phyloP scores from a whole-genome alignment of 2,797 vertebrate genomes.

The Apodemus agrarius region DNA sequence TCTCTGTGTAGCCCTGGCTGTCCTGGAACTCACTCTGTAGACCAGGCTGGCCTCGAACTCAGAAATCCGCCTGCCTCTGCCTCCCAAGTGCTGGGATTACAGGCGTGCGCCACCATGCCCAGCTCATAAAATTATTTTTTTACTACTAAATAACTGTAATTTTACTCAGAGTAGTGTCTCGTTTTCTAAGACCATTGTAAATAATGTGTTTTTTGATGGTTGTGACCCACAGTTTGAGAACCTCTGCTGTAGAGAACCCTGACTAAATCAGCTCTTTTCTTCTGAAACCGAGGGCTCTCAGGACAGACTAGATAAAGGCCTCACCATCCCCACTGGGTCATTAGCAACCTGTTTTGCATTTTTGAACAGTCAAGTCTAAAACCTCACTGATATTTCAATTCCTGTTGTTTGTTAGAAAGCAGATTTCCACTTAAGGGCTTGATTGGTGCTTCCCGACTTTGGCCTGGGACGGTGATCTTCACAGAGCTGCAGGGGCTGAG shows the following conservation, averaged over 20 bases:
- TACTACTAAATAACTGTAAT: background rate
- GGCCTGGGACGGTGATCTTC: background rate
- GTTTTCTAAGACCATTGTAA: background rate
- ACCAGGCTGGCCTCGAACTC: no score
- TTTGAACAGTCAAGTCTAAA: conserved; percentile 10
- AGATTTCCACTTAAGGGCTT: background rate
- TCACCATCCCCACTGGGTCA: background rate
- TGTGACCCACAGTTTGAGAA: background rate
- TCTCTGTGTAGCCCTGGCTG: no score
- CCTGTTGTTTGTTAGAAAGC: conserved; percentile 33
- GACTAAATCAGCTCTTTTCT: background rate
- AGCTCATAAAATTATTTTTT: background rate
- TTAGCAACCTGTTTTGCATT: background rate
- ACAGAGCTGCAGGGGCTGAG: background rate
- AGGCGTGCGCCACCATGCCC: no score
- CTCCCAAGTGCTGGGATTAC: no score
- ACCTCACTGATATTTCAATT: background rate
- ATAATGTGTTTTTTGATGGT: background rate
- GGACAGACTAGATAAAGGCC: background rate
- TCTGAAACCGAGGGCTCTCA: background rate
- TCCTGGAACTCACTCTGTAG: no score
- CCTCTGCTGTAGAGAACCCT: background rate
- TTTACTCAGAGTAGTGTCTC: background rate
- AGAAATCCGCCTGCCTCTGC: no score
- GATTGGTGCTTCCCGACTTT: background rate